Evolutionary conservation across 2,113 vertebrate species (phyloP).

Genomic region (Phasianus colchicus): DNA sequence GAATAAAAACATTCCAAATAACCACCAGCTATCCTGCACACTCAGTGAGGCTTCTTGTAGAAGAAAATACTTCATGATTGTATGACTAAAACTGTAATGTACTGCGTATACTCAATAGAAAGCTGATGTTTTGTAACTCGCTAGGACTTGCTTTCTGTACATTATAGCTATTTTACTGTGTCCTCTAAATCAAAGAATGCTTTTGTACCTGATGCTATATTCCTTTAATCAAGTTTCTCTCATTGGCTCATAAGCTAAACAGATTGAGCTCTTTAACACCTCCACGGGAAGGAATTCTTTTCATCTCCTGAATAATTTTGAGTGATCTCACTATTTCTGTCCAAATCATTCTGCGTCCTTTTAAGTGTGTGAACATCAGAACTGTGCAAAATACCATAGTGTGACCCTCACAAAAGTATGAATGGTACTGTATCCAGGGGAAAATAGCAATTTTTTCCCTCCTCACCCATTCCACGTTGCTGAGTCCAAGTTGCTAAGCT

Average conservation of each 20-base stretch:
- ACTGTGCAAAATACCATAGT: not conserved
- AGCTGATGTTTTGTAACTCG: not conserved
- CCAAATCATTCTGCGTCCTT: not conserved
- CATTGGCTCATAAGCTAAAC: not conserved
- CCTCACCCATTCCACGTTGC: not conserved
- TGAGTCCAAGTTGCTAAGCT: not conserved
- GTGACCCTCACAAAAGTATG: not conserved
- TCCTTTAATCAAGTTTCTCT: constrained; percentile 39
- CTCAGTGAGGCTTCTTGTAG: not conserved
- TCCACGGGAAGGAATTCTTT: not conserved
- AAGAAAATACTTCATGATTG: not conserved
- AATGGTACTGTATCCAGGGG: not conserved
- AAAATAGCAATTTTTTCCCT: not conserved
- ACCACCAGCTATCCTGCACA: fast-evolving
- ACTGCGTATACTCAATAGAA: not conserved
- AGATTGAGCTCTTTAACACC: constrained; percentile 16
- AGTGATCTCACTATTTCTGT: not conserved
- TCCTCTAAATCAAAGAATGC: not conserved
- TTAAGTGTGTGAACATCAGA: not conserved
- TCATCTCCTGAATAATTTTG: not conserved
- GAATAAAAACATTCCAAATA: constrained; percentile 7
- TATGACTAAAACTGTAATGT: not conserved
- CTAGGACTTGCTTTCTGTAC: not conserved
- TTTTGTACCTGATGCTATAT: constrained; percentile 46
- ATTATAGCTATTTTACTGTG: not conserved